phyloP scores from a whole-genome alignment of 2,888 invertebrate species.

The Dryomyza anilis region DNA sequence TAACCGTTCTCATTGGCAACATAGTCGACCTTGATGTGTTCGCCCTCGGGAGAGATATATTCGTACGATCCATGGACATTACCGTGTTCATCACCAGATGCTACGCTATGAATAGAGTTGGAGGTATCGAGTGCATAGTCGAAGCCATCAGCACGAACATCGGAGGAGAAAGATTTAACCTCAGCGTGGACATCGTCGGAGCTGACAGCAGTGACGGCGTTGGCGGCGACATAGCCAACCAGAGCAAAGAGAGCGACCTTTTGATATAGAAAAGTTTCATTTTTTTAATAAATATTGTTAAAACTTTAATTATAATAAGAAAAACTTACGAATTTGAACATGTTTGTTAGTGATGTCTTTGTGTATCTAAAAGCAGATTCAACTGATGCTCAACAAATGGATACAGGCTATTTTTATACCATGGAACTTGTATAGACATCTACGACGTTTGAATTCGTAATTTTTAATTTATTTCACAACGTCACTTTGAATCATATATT shows the following conservation, averaged over 20 bases:
- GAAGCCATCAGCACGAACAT: conserved; percentile 48
- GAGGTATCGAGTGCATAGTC: conserved; percentile 39
- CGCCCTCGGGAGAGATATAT: conserved; percentile 51
- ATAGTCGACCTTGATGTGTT: conserved; percentile 43
- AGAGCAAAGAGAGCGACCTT: conserved; percentile 19
- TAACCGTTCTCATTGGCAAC: conserved; percentile 52
- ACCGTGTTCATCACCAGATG: conserved; percentile 45
- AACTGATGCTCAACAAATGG: conserved; percentile 10
- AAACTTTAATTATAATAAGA: too few species aligned
- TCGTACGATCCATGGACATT: conserved; percentile 44
- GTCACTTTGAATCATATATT: too few species aligned
- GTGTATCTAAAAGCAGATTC: conserved; percentile 37
- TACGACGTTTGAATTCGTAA: too few species aligned
- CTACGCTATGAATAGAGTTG: conserved; percentile 41
- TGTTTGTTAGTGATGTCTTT: conserved; percentile 10
- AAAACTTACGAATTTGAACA: conserved; percentile 32
- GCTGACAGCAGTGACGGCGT: too few species aligned
- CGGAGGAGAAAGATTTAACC: conserved; percentile 33
- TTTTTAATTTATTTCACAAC: too few species aligned
- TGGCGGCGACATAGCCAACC: conserved; percentile 20
- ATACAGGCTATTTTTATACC: too few species aligned
- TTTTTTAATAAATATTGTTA: too few species aligned
- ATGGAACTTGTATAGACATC: too few species aligned
- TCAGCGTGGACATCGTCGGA: conserved; percentile 40
- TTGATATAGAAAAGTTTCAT: too few species aligned